Evolutionary conservation across 2,888 invertebrate genomes (phyloP), one percentile per base, ranked within the genome.

Genomic region (Apoda limacodes): DNA sequence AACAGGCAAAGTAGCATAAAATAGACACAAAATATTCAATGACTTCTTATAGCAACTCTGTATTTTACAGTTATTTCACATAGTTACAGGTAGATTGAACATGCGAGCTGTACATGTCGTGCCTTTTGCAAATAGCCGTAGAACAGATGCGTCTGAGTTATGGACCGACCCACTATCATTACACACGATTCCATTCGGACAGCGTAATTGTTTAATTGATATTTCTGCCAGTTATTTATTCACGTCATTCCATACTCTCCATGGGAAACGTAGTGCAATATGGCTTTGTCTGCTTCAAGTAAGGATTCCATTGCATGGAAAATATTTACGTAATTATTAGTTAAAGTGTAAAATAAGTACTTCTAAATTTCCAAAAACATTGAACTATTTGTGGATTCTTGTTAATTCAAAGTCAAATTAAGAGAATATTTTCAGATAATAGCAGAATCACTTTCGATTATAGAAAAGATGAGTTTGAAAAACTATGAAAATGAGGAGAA

Each of bases 171-270:
- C 81, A 72, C 82, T 82, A 76, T 82, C 70, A 81, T 81, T 82
- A 81, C 75, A 71, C 66, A 69, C 81, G 81, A 82, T 81, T 81
- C 75, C 81, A 81, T 80, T 81, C 75, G 65, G 82, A 82, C 82
- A 82, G 67, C 70, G 75, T 82, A 82, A 82, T 82, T 82, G 78
- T 82, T 82, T 82, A 82, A 82, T 82, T 82, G 82, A 82, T 82
- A 81, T 81, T 80, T 78, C 78, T 76, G 66, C 70, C 52, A 74
- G 81, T 81, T 82, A 82, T 82, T 81, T 80, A 78, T 82, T 74
- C 71, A 74, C 78, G 66, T 81, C 75, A 78, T 74, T 74, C 54
- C 55, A 55, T 63, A 64, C 64, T 69, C 65, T 60, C 63, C 69
- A 69, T 64, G 68, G 68, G 75, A 72, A 70, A 50, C 37, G 48